Evolutionary conservation across 1,140 invertebrate species (phyloP).

Genomic region (Sarcophaga peregrina): DNA sequence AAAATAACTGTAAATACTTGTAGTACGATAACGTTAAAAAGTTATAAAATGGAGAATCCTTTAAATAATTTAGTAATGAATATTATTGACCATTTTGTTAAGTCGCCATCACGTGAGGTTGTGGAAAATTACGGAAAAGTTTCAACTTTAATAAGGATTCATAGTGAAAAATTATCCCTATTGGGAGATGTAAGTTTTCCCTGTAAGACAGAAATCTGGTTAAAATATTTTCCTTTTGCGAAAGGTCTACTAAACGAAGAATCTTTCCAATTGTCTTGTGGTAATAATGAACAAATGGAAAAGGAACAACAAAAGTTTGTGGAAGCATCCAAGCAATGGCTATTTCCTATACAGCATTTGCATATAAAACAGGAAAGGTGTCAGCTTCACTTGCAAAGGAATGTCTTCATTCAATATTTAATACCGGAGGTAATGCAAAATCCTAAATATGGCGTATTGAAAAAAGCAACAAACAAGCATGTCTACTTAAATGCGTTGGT

Average conservation of each 20-base stretch:
- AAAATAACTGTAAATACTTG: background rate
- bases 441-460: background rate
- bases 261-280: conserved; percentile 2
- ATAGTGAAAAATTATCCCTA: conserved; percentile 65
- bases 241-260: background rate
- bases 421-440: conserved; percentile 28
- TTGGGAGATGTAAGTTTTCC: conserved; percentile 70
- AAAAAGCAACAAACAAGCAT: conserved; percentile 5
- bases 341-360: conserved; percentile 33
- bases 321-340: conserved; percentile 13
- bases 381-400: conserved; percentile 30
- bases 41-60: conserved; percentile 32
- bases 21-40: background rate
- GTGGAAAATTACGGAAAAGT: background rate
- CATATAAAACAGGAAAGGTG: conserved; percentile 35
- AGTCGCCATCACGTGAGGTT: background rate
- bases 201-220: conserved; percentile 68
- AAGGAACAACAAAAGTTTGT: conserved; percentile 33
- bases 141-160: conserved; percentile 67
- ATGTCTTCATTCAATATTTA: background rate
- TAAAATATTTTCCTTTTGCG: conserved; percentile 55
- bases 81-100: conserved; percentile 36
- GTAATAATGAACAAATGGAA: background rate
- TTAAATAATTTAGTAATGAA: conserved; percentile 7
- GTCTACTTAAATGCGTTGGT: background rate